Conservation (phyloP, 2,113 vertebrate species). For the Calidris pygmaea region DNA sequence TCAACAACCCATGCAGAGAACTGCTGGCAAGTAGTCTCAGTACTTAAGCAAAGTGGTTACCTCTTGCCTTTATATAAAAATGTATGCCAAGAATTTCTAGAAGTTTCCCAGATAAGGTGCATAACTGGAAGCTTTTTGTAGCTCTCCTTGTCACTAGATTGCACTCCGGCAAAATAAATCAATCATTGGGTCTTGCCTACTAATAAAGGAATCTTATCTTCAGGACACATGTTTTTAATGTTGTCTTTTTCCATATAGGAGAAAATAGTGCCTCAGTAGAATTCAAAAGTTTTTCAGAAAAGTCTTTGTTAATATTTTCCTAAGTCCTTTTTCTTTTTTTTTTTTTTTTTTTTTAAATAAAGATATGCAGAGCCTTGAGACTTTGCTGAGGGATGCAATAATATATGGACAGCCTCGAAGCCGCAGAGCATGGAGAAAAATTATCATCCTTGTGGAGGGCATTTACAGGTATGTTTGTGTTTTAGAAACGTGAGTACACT, state of each 20-base stretch:
- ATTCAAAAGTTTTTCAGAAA: not conserved
- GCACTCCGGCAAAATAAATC: not conserved
- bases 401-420: slow-evolving; percentile 87
- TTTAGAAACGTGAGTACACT: not conserved
- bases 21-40: not conserved
- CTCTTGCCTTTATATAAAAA: not conserved
- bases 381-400: slow-evolving; percentile 85
- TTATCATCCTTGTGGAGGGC: slow-evolving; percentile 93
- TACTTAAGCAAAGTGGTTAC: not conserved
- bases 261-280: not conserved
- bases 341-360: slow-evolving; percentile 47
- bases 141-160: not conserved
- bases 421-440: slow-evolving; percentile 91
- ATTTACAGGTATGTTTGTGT: slow-evolving; percentile 86
- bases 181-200: not conserved
- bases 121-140: not conserved
- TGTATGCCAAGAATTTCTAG: not conserved
- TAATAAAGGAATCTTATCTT: not conserved
- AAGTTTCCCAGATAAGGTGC: not conserved
- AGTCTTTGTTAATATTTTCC: not conserved
- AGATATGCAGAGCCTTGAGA: slow-evolving; percentile 90
- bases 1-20: not conserved
- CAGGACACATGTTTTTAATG: not conserved
- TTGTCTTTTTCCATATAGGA: not conserved
- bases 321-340: slow-evolving; percentile 9